Percentiles rank a stretch among this genome's conserved stretches.
Conservation (phyloP, 2,888 invertebrate genomes). For the Caenorhabditis zanzibari region DNA sequence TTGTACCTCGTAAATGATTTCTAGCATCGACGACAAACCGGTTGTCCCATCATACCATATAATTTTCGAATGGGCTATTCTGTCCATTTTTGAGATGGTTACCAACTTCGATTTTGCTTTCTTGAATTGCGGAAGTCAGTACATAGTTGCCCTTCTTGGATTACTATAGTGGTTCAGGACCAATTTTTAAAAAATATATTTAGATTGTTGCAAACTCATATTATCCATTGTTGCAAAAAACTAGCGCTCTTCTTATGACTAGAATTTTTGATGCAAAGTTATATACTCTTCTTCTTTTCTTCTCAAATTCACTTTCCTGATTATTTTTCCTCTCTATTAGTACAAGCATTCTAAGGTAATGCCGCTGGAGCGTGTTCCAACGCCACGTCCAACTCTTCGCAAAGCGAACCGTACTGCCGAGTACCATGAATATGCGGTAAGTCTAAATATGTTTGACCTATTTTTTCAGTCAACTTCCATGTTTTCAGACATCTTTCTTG, state of each 20-base stretch:
- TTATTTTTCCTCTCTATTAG: background rate
- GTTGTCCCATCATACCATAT: too few relatives aligned
- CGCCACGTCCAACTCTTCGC: background rate
- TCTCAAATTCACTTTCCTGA: slow-evolving; percentile 10
- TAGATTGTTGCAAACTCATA: too few relatives aligned
- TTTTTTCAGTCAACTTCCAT: too few relatives aligned
- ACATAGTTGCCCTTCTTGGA: too few relatives aligned
- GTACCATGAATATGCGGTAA: slow-evolving; percentile 1
- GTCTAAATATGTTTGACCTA: background rate
- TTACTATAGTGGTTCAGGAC: too few relatives aligned
- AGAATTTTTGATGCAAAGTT: slow-evolving; percentile 7
- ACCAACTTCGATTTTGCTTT: background rate
- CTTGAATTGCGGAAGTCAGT: background rate
- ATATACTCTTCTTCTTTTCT: background rate
- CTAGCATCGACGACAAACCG: too few relatives aligned
- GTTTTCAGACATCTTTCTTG: slow-evolving; percentile 1
- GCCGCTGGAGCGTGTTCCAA: slow-evolving; percentile 1
- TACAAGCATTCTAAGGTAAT: background rate
- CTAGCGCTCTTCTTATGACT: slow-evolving; percentile 3
- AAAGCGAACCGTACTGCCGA: background rate
- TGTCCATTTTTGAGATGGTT: too few relatives aligned
- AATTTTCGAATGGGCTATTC: too few relatives aligned
- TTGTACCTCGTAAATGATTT: too few relatives aligned
- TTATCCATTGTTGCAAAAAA: too few relatives aligned
- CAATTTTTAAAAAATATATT: too few relatives aligned